phyloP scores from a whole-genome alignment of 2,888 invertebrate species.

The Aplocera efformata region DNA sequence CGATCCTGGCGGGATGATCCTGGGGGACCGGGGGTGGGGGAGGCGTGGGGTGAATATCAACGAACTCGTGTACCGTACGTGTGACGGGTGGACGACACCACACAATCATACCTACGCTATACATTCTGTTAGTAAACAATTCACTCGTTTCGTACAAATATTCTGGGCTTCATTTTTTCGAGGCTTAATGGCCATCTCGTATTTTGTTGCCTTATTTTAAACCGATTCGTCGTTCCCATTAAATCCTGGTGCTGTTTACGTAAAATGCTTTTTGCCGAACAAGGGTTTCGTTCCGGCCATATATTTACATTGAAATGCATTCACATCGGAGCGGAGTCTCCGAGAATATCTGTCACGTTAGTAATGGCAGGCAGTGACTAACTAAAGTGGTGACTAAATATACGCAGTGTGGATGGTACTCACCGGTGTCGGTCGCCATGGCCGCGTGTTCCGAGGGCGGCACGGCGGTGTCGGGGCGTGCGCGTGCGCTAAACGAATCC shows the following conservation, averaged over 20 bases:
- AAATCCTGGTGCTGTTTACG: constrained; percentile 3
- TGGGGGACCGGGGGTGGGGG: constrained; percentile 36
- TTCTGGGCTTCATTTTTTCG: constrained; percentile 22
- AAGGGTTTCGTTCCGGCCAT: no score
- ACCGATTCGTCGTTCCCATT: neutral
- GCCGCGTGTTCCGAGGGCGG: constrained; percentile 75
- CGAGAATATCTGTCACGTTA: constrained; percentile 1
- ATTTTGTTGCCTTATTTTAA: constrained; percentile 16
- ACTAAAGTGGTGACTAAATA: constrained; percentile 1
- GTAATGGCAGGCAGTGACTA: constrained; percentile 1
- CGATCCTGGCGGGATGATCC: constrained; percentile 57
- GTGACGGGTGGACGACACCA: constrained; percentile 57
- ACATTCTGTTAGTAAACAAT: constrained; percentile 76
- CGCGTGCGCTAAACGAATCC: constrained; percentile 71
- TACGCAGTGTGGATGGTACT: constrained; percentile 35
- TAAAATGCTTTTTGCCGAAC: neutral
- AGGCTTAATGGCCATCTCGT: constrained; percentile 19
- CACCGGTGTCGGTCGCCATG: constrained; percentile 78
- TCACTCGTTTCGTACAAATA: constrained; percentile 42
- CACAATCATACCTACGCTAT: constrained; percentile 56
- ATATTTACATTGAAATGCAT: no score
- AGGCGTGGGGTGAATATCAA: constrained; percentile 64
- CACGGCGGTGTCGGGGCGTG: constrained; percentile 71
- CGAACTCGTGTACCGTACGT: constrained; percentile 73
- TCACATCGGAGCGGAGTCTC: neutral